Evolutionary conservation across 2,113 vertebrate species (phyloP), one percentile per base, ranked within the genome.

Genomic region (Sebastes schlegelii): DNA sequence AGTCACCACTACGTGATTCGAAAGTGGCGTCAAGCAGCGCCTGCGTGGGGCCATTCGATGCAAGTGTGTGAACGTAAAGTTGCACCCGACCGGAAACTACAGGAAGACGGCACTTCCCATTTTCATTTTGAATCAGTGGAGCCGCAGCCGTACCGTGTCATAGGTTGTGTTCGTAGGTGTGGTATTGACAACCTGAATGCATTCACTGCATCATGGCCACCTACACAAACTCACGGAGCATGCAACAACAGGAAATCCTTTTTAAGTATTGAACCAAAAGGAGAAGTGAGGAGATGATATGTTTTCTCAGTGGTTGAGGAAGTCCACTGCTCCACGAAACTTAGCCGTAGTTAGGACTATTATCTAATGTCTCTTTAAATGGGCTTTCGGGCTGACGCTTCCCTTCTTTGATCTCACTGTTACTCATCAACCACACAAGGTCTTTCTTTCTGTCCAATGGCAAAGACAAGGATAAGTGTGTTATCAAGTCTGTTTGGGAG

Each of bases 71-170:
- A 95, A 94, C 67, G 81, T 95, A 94, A 96, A 95, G 94, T 79
- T 93, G 96, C 91, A 94, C 93, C 93, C 94, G 83, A 94, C 96
- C 97, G 97, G 97, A 98, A 99, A 96, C 95, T 89, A 94, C 95
- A 96, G 95, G 93, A 94, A 92, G 95, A 94, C 96, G 96, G 95
- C 95, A 97, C 97, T 98, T 98, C 97, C 97, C 95, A 95, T 97
- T 96, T 96, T 97, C 96, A 94, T 76, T 96, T 89, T 96, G 96
- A 96, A 95, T 96, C 94, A 94, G 86, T 89, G 80, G 87, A 92
- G 92, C 80, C 80, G 17, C 81, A 77, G 71, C 68, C 51, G 10
- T 71, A 83, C 75, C 23, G 51, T 92, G 87, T 91, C 92, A 93
- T 86, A 89, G 89, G 79, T 90, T 43, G 26, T 70, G 51, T 77